Conservation (phyloP, 2,888 invertebrate genomes). For the Gortyna flavago region DNA sequence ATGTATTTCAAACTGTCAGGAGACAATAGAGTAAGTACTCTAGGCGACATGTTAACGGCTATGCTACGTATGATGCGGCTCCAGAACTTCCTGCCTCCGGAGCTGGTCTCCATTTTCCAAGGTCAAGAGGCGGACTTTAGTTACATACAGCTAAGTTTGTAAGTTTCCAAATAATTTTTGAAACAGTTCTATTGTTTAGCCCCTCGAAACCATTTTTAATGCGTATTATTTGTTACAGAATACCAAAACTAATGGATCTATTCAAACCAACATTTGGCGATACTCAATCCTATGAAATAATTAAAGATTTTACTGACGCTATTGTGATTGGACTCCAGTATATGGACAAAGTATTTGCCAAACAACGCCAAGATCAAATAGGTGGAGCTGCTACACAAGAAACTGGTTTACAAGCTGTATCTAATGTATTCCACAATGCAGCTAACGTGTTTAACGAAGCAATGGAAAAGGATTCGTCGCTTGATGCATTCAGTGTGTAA, state of each 20-base stretch:
- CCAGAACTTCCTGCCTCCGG: constrained; percentile 86
- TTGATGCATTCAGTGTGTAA: constrained; percentile 83
- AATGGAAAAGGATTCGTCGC: constrained; percentile 62
- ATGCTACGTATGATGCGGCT: constrained; percentile 83
- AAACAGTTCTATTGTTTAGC: not conserved
- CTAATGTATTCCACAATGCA: constrained; percentile 74
- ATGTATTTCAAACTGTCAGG: constrained; percentile 88
- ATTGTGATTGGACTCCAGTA: constrained; percentile 75
- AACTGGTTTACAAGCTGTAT: constrained; percentile 62
- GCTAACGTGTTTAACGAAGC: constrained; percentile 70
- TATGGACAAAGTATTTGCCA: constrained; percentile 76
- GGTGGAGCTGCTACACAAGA: constrained; percentile 25
- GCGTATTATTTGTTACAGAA: constrained; percentile 73
- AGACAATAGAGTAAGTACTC: constrained; percentile 81
- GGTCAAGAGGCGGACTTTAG: constrained; percentile 78
- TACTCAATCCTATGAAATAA: constrained; percentile 78
- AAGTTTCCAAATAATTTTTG: constrained; percentile 65
- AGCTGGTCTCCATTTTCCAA: constrained; percentile 76
- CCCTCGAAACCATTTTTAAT: not conserved
- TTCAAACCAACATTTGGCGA: constrained; percentile 84
- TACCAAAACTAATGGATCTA: constrained; percentile 79
- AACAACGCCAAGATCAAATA: constrained; percentile 55
- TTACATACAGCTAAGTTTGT: constrained; percentile 83
- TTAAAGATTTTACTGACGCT: constrained; percentile 77
- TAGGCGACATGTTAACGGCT: constrained; percentile 84